A percentile compares a stretch with the other conserved stretches of the same genome.
Evolutionary conservation across 1,140 invertebrate species (phyloP).

Genomic region (Listronotus oregonensis): DNA sequence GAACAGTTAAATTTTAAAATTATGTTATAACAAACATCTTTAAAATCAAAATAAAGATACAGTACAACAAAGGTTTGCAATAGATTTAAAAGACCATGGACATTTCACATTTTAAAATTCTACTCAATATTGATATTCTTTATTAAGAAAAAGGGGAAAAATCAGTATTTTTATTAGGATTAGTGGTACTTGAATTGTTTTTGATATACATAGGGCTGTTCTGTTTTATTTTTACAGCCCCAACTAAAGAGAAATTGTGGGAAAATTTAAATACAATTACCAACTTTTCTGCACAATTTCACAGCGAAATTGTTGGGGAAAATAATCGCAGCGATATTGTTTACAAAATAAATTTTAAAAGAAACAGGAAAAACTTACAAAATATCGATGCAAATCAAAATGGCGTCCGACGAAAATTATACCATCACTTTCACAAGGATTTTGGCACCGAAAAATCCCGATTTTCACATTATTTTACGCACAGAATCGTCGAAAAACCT

Average conservation of each 20-base stretch:
- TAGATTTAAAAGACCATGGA: no score
- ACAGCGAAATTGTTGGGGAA: background rate
- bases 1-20: no score
- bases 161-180: no score
- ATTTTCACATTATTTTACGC: conserved; percentile 37
- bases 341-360: conserved; percentile 19
- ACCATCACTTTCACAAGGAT: conserved; percentile 32
- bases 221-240: no score
- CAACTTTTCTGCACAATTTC: background rate
- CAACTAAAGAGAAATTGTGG: background rate
- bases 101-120: no score
- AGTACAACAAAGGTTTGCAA: no score
- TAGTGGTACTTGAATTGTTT: no score
- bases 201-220: no score
- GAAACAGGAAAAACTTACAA: conserved; percentile 46
- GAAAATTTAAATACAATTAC: background rate
- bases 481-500: background rate
- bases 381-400: conserved; percentile 43
- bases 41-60: no score
- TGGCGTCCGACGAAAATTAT: conserved; percentile 42
- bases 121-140: no score
- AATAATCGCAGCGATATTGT: background rate
- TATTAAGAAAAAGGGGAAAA: no score
- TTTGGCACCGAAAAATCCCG: conserved; percentile 4
- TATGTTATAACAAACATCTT: no score